Percentiles rank a stretch among this genome's conserved stretches.
Conservation (phyloP, 1,140 invertebrate species). For the Tribolium madens region DNA sequence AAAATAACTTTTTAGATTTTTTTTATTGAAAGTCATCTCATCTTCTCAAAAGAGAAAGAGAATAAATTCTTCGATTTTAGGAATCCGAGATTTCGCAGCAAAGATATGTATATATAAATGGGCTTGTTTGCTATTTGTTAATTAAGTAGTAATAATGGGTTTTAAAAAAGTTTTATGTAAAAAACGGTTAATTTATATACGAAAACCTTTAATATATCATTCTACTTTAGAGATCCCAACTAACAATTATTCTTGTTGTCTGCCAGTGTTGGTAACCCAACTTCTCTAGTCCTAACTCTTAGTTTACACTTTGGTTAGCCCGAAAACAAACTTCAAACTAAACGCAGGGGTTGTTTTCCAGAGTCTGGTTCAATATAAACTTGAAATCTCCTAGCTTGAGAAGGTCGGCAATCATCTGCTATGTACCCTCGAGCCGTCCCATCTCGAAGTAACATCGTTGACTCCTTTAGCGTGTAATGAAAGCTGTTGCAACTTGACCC, state of each 20-base stretch:
- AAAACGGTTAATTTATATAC: too few relatives aligned
- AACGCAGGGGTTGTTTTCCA: background rate
- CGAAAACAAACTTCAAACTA: background rate
- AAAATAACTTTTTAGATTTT: too few relatives aligned
- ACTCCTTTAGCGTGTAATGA: conserved; percentile 3
- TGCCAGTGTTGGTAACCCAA: background rate
- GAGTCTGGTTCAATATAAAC: background rate
- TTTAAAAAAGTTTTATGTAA: too few relatives aligned
- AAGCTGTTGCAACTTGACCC: background rate
- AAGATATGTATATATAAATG: too few relatives aligned
- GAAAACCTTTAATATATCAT: too few relatives aligned
- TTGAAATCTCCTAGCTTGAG: background rate
- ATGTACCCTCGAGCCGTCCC: background rate
- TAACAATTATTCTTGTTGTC: background rate
- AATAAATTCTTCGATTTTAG: too few relatives aligned
- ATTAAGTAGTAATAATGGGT: too few relatives aligned
- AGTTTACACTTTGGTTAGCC: background rate
- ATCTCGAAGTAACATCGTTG: background rate
- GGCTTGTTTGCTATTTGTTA: too few relatives aligned
- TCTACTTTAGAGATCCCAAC: too few relatives aligned
- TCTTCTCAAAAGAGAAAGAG: too few relatives aligned
- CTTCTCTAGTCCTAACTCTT: background rate
- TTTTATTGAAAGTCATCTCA: too few relatives aligned
- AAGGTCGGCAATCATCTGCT: background rate
- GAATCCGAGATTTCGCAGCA: too few relatives aligned